Base-by-base conservation (phyloP, 2,113 vertebrate species). In the Rhinogobius similis region DNA sequence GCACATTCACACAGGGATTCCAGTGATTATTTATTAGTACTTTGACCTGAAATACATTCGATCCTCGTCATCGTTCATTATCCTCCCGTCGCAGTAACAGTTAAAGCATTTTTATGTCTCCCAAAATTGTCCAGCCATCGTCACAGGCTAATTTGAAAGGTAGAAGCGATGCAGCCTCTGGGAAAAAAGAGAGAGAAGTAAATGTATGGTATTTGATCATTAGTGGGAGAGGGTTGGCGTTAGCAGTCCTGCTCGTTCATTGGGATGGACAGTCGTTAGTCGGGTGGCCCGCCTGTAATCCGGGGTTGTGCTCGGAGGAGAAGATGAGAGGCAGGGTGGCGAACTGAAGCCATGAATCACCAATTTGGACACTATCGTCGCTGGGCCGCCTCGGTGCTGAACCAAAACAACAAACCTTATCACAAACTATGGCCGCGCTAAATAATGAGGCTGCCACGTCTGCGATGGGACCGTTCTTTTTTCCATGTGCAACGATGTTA, bases 191-290 rank as follows among this genome's bases (percentile, higher is more conserved):
- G 58, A 41, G 61, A 24, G 55, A 62, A 77, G 70, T 66, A 73
- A 76, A 58, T 59, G 73, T 75, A 56, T 0, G 53, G 67, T 70
- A 70, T 84, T 84, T 68, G 76, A 83, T 89, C 82, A 89, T 83
- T 81, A 82, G 77, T 5, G 61, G 72, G 72, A 55, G 38, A 48
- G 39, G 58, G 67, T 36, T 14, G 11, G 69, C 41, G 7, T 66
- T 82, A 75, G 75, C 76, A 80, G 72, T 67, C 67, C 13, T 4
- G 61, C 75, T 75, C 75, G 72, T 82, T 89, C 79, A 85, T 87
- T 86, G 64, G 53, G 77, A 79, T 36, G 73, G 81, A 87, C 81
- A 79, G 78, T 83, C 82, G 86, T 88, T 87, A 88, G 83, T 72
- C 69, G 52, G 72, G 56, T 6, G 12, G 46, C 20, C 6, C 1